Evolutionary conservation across 2,888 invertebrate species (phyloP).

Genomic region (Teleiodes luculella): DNA sequence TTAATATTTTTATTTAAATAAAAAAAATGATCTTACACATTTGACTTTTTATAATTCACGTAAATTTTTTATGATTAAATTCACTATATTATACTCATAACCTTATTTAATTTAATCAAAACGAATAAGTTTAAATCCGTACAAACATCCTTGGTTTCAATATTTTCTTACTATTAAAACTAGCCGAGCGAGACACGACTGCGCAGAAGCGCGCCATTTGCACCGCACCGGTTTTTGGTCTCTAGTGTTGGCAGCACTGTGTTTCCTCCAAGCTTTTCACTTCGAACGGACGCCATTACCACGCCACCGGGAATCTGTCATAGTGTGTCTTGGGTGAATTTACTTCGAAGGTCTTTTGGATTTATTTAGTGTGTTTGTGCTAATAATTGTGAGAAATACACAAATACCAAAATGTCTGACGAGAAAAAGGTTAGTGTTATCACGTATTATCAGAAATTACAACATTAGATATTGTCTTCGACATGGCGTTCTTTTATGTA

Average conservation of each 20-base stretch:
- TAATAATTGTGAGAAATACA: constrained; percentile 45
- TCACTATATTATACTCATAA: no score
- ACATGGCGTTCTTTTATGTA: constrained; percentile 63
- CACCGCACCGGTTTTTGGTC: constrained; percentile 43
- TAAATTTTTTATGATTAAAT: no score
- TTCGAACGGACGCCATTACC: constrained; percentile 65
- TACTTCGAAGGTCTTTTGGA: constrained; percentile 40
- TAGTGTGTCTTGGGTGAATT: constrained; percentile 53
- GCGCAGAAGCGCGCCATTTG: constrained; percentile 65
- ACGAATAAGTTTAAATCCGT: no score
- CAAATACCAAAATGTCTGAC: constrained; percentile 78
- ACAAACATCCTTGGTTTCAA: no score
- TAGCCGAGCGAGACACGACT: constrained; percentile 17
- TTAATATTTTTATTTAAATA: no score
- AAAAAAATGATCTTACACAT: no score
- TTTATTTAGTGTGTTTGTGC: constrained; percentile 42
- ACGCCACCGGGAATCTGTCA: constrained; percentile 72
- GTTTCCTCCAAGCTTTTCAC: constrained; percentile 61
- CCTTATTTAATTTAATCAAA: no score
- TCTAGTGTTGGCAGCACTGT: constrained; percentile 68
- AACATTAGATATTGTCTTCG: constrained; percentile 40
- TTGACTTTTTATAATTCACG: no score
- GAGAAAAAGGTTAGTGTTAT: constrained; percentile 80
- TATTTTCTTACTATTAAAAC: no score
- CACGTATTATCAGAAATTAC: constrained; percentile 53